These are phyloP conservation scores for Drosophila demipolita DNA, from an alignment of 2,888 invertebrate species.

Conservation along the genomic window DNA sequence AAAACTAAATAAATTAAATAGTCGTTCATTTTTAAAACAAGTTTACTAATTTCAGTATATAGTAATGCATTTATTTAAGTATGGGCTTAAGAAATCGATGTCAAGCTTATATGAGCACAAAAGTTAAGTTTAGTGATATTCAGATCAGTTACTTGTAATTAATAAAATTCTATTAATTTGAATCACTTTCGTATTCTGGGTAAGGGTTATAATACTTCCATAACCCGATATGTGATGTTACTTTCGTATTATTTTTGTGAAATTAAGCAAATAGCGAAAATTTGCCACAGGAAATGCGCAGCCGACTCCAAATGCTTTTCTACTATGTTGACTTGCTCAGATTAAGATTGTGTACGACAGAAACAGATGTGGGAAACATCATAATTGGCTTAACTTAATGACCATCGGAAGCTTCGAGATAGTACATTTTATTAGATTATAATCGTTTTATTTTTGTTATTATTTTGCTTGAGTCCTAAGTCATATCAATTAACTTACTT, in stretches of 20 bases:
- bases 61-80: background rate
- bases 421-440: conserved; percentile 12
- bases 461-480: conserved; percentile 7
- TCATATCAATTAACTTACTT: conserved; percentile 9
- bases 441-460: conserved; percentile 14
- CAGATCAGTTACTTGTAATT: background rate
- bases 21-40: background rate
- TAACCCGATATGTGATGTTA: background rate
- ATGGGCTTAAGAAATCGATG: background rate
- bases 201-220: conserved; percentile 1
- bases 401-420: conserved; percentile 41
- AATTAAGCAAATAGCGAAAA: conserved; percentile 67
- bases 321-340: conserved; percentile 16
- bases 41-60: background rate
- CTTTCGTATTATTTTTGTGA: conserved; percentile 10
- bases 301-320: conserved; percentile 27
- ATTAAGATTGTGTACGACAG: conserved; percentile 23
- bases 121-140: background rate
- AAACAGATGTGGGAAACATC: conserved; percentile 48
- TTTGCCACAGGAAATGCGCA: conserved; percentile 74
- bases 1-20: background rate
- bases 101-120: background rate
- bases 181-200: background rate
- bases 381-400: conserved; percentile 45
- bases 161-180: background rate